Evolutionary conservation across 92 coral and sea anemone species (phyloP).

Genomic region (Epizoanthus scotinus): DNA sequence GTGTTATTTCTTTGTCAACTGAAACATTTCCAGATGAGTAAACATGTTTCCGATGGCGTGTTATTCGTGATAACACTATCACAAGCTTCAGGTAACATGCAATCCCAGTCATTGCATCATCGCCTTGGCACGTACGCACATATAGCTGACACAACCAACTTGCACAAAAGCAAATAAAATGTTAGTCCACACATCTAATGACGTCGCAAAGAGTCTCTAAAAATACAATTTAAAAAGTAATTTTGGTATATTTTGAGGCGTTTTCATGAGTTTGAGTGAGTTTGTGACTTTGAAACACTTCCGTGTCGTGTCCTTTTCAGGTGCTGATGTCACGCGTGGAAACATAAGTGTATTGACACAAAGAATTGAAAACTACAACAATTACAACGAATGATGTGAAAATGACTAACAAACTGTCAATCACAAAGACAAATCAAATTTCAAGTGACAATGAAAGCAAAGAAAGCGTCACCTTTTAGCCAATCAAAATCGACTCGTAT

Average conservation of each 20-base stretch:
- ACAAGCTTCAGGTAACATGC: too few species aligned
- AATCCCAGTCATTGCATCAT: background rate
- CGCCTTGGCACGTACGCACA: background rate
- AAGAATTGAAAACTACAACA: conserved; percentile 30
- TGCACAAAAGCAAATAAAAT: background rate
- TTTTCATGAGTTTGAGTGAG: conserved; percentile 4
- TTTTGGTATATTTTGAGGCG: background rate
- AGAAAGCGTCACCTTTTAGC: background rate
- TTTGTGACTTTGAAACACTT: conserved; percentile 14
- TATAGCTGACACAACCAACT: background rate
- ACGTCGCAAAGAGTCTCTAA: background rate
- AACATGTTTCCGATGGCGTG: background rate
- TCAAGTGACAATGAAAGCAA: conserved; percentile 2
- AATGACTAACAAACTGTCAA: conserved; percentile 1
- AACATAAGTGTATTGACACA: conserved; percentile 33
- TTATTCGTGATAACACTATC: too few species aligned
- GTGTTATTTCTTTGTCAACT: background rate
- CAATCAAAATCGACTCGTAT: conserved; percentile 20
- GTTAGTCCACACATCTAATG: background rate
- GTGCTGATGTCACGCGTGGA: conserved; percentile 33
- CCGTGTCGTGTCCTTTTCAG: conserved; percentile 32
- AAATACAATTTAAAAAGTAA: background rate
- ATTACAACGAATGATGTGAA: conserved; percentile 1
- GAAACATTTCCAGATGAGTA: background rate
- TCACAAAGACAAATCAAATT: conserved; percentile 4